These are phyloP conservation scores for Neodiprion lecontei DNA, from an alignment of 1,140 invertebrate species.

Conservation along the genomic window DNA sequence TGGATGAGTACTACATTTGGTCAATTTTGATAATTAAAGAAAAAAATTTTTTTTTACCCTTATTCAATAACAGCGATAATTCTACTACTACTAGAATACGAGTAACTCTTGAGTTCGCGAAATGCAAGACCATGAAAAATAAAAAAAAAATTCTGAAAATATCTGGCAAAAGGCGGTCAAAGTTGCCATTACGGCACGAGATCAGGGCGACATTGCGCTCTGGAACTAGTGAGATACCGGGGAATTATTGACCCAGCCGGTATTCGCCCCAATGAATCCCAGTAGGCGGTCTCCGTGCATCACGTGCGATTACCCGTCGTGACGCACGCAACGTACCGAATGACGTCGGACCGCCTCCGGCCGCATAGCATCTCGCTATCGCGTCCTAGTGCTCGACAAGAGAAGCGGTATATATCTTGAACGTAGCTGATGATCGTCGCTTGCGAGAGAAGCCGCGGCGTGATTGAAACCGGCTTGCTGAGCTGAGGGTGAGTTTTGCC, in stretches of 20 bases:
- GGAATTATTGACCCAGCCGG: background rate
- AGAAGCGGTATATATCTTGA: background rate
- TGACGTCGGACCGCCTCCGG: background rate
- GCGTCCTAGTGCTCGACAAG: background rate
- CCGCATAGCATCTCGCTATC: conserved; percentile 6
- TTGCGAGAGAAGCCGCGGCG: background rate
- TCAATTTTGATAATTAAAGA: too few relatives aligned
- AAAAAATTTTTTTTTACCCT: too few relatives aligned
- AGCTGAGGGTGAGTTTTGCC: too few relatives aligned
- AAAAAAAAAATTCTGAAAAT: too few relatives aligned
- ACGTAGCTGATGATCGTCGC: background rate
- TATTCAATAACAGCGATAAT: too few relatives aligned
- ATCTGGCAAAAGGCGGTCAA: background rate
- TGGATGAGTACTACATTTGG: too few relatives aligned
- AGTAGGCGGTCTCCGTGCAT: background rate
- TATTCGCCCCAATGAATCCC: background rate
- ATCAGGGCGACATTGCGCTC: background rate
- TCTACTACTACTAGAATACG: too few relatives aligned
- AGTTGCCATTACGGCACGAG: background rate
- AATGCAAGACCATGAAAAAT: too few relatives aligned
- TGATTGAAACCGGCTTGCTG: too few relatives aligned
- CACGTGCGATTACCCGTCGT: background rate
- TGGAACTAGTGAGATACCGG: background rate
- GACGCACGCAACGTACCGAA: background rate
- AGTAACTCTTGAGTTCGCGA: too few relatives aligned